phyloP scores from a whole-genome alignment of 2,888 invertebrate species.

The Anarsia innoxiella region DNA sequence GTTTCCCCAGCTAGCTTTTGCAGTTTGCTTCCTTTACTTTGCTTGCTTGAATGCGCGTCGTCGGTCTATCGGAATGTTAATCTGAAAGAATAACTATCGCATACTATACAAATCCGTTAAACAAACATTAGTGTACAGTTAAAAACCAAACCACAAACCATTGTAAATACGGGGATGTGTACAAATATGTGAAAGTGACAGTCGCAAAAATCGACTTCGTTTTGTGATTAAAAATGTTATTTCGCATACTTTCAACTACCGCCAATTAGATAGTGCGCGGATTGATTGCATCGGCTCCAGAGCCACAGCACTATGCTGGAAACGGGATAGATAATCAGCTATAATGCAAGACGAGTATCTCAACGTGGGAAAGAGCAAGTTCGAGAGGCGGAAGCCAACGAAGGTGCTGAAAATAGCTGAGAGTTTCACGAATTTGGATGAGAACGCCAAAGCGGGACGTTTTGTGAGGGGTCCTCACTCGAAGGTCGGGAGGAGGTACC shows the following conservation, averaged over 20 bases:
- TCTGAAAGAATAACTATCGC: conserved; percentile 43
- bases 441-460: conserved; percentile 61
- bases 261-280: conserved; percentile 44
- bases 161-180: conserved; percentile 41
- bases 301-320: conserved; percentile 60
- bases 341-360: conserved; percentile 70
- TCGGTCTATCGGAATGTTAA: conserved; percentile 53
- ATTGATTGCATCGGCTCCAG: too few relatives aligned
- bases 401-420: conserved; percentile 72
- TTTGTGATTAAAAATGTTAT: conserved; percentile 56
- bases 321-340: conserved; percentile 55
- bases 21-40: conserved; percentile 63
- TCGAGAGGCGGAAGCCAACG: conserved; percentile 65
- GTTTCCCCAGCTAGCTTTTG: conserved; percentile 30
- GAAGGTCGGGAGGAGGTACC: conserved; percentile 50
- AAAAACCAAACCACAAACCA: conserved; percentile 30
- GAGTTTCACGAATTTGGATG: conserved; percentile 71
- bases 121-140: conserved; percentile 34
- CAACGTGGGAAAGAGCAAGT: conserved; percentile 56
- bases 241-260: conserved; percentile 58
- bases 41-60: conserved; percentile 65
- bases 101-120: conserved; percentile 42
- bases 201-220: conserved; percentile 50
- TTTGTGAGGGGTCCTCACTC: conserved; percentile 65
- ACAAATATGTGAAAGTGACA: conserved; percentile 66